Base-by-base conservation (phyloP, 2,113 vertebrate species). In the Lampris megalopsis region DNA sequence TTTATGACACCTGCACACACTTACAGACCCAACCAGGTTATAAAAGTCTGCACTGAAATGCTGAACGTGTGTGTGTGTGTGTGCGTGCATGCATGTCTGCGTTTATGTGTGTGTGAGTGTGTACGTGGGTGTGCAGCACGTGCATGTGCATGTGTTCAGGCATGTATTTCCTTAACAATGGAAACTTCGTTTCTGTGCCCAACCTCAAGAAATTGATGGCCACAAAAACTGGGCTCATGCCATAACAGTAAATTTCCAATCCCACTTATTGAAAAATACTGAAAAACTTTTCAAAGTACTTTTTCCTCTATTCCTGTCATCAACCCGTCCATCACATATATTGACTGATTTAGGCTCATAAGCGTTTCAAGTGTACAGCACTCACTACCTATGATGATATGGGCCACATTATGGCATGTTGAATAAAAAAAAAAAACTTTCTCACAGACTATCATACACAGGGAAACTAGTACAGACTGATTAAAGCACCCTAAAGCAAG, bases 151-250 rank as follows among this genome's bases (percentile, higher is more conserved):
- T 13, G 11, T 45, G 42, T 74, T 59, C 68, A 77, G 72, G 77
- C 88, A 83, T 82, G 76, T 58, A 77, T 81, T 91, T 89, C 80
- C 80, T 88, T 87, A 89, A 87, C 81, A 88, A 90, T 91, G 92
- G 89, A 92, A 90, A 92, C 80, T 91, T 90, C 1, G 71, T 74
- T 89, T 88, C 72, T 63, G 63, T 77, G 86, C 84, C 85, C 81
- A 75, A 87, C 88, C 90, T 85, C 85, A 89, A 85, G 79, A 86
- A 88, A 92, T 60, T 76, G 86, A 90, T 83, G 82, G 85, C 82
- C 79, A 75, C 80, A 85, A 76, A 88, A 79, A 7, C 67, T 86
- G 71, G 79, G 84, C 69, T 68, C 10, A 56, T 85, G 79, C 86
- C 77, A 83, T 62, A 58, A 80, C 74, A 73, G 81, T 89, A 85